Evolutionary conservation across 2,888 invertebrate species (phyloP).

Genomic region (Galerucella calmariensis): DNA sequence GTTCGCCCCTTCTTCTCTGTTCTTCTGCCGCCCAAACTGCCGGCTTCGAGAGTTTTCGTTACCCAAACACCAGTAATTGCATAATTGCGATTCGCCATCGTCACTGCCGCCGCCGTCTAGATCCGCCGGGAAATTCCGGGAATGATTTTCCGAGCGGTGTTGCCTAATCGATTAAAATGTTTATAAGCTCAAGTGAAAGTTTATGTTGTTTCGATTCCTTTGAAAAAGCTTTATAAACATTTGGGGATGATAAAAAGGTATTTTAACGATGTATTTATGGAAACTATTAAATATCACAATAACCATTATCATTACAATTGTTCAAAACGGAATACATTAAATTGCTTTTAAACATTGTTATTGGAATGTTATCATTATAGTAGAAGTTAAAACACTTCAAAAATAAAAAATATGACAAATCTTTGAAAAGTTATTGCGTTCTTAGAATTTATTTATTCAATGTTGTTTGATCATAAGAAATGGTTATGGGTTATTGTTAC

Average conservation of each 20-base stretch:
- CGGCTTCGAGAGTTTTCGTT: conserved; percentile 54
- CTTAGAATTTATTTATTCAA: no score
- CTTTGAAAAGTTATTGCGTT: no score
- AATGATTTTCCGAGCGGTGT: conserved; percentile 17
- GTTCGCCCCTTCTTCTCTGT: conserved; percentile 28
- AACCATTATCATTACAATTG: no score
- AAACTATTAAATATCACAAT: no score
- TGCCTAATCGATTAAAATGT: conserved; percentile 16
- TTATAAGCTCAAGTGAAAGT: not conserved
- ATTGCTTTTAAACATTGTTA: no score
- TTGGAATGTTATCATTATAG: no score
- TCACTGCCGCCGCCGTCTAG: conserved; percentile 41
- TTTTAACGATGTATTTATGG: not conserved
- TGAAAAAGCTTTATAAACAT: not conserved
- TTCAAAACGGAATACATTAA: no score
- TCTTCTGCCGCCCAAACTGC: conserved; percentile 24
- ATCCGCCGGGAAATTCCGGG: conserved; percentile 46
- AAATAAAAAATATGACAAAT: no score
- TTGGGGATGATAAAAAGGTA: not conserved
- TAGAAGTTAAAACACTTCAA: no score
- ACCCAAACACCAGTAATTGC: conserved; percentile 54
- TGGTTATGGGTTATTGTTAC: no score
- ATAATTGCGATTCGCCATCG: conserved; percentile 46
- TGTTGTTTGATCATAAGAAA: no score
- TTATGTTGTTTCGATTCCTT: not conserved